Conservation (phyloP, 2,113 vertebrate species). For the Xenopus borealis region DNA sequence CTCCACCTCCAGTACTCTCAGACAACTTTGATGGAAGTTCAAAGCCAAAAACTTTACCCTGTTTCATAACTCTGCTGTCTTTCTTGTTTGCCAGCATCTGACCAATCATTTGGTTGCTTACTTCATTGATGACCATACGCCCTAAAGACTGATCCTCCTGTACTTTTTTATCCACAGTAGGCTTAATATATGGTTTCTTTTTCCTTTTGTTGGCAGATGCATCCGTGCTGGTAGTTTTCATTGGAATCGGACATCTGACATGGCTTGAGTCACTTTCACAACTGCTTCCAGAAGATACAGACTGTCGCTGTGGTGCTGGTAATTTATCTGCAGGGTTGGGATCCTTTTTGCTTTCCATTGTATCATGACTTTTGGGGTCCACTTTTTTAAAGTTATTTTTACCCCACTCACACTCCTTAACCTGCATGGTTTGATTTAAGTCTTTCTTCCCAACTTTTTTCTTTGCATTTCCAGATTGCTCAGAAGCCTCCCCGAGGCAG, state of each 20-base stretch:
- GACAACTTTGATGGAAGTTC: constrained; percentile 56
- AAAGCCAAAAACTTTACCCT: constrained; percentile 64
- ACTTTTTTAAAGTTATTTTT: constrained; percentile 78
- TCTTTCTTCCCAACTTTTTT: constrained; percentile 91
- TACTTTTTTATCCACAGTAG: constrained; percentile 70
- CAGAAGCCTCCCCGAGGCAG: constrained; percentile 72
- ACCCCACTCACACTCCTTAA: constrained; percentile 76
- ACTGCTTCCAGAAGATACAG: constrained; percentile 59
- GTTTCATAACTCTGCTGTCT: constrained; percentile 67
- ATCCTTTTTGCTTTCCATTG: constrained; percentile 78
- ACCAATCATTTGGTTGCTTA: constrained; percentile 61
- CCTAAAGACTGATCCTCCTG: constrained; percentile 72
- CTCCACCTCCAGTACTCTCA: constrained; percentile 52
- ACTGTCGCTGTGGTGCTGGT: constrained; percentile 56
- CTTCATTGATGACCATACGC: constrained; percentile 68
- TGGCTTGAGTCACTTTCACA: constrained; percentile 70
- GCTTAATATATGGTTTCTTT: constrained; percentile 80
- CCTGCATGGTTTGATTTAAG: constrained; percentile 69
- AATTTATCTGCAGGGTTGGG: constrained; percentile 62
- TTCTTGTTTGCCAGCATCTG: constrained; percentile 77
- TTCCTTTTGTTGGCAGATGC: constrained; percentile 76
- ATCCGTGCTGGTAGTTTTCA: constrained; percentile 73
- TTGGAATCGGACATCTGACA: constrained; percentile 70
- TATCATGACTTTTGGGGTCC: constrained; percentile 70
- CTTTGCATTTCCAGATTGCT: constrained; percentile 81